Base-by-base conservation (phyloP, 2,888 invertebrate genomes). In the Macaria notata region DNA sequence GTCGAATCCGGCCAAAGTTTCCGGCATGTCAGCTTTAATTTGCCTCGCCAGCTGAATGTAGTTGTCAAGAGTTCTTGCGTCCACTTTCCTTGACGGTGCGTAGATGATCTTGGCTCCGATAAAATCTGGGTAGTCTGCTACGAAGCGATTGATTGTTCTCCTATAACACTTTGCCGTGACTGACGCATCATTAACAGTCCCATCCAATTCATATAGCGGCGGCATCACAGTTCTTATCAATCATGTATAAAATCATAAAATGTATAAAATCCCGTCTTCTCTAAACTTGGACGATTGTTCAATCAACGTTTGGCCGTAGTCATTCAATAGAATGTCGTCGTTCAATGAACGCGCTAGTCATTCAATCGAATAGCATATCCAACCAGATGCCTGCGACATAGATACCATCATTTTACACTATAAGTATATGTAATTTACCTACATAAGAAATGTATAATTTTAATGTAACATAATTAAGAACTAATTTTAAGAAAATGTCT, bases 1-100 rank as follows among this genome's bases (percentile, higher is more conserved):
- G 85, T 97, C 97, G 65, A 96, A 96, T 4, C 96, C 97, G 31
- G 94, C 95, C 42, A 96, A 88, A 59, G 94, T 93, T 9, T 94
- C 90, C 0, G 96, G 94, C 76, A 94, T 93, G 6, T 83, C 75
- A 0, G 69, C 71, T 76, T 93, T 92, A 19, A 94, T 77, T 39
- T 65, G 66, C 52, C 66, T 76, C 1, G 86, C 86, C 31, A 80
- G 59, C 45, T 70, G 50, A 43, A 95, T 75, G 68, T 94, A 93
- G 0, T 76, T 66, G 0, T 80, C 74, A 1, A 94, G 71, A 0
- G 81, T 75, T 0, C 69, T 57, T 0, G 68, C 65, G 9, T 90
- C 73, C 0, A 92, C 89, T 3, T 80, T 79, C 54, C 95, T 91
- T 0, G 82, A 62, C 0, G 95, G 94, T 0, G 95, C 95, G 68